Percentiles rank a stretch among this genome's conserved stretches.
These are phyloP conservation scores for Odontophorus gujanensis DNA, from an alignment of 2,113 vertebrate species.

Conservation along the genomic window DNA sequence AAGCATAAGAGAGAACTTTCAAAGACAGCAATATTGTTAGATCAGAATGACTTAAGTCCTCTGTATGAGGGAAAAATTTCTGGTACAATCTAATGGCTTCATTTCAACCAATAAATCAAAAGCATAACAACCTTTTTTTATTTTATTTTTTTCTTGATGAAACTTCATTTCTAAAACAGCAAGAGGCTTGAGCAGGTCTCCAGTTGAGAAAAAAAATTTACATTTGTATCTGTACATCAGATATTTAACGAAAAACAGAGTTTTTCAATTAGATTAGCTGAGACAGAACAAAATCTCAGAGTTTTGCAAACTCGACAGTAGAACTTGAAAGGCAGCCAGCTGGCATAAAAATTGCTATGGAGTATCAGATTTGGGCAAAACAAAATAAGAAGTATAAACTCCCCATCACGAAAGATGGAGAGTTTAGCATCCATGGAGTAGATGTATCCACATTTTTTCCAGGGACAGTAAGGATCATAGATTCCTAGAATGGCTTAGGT, in stretches of 20 bases:
- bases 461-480: neutral
- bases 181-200: neutral
- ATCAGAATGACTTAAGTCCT: neutral
- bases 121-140: neutral
- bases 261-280: neutral
- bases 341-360: neutral
- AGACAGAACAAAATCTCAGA: neutral
- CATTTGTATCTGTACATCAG: neutral
- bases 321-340: neutral
- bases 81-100: neutral
- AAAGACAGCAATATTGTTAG: accelerated
- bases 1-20: neutral
- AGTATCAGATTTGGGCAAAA: neutral
- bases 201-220: neutral
- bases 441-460: neutral
- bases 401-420: neutral
- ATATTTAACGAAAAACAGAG: neutral
- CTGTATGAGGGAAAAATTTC: neutral
- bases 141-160: neutral
- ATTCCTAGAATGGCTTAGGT: too few species aligned
- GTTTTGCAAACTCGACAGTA: neutral
- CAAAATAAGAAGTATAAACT: neutral
- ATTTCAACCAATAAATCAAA: neutral
- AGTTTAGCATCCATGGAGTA: neutral
- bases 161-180: neutral